Evolutionary conservation across 2,888 invertebrate species (phyloP).

Genomic region (Apocheima hispidaria): DNA sequence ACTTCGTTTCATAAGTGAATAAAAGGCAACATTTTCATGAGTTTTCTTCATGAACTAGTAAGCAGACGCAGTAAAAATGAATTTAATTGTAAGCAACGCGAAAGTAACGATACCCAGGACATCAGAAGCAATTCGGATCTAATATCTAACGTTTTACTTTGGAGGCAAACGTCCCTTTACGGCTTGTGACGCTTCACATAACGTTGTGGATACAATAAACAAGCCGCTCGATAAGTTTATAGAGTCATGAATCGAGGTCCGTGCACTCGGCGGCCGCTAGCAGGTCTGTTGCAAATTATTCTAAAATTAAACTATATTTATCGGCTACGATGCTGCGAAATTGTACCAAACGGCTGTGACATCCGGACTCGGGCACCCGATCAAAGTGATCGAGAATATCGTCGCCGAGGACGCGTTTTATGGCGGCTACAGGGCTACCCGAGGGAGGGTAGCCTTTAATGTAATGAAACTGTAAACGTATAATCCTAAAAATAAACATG

Average conservation of each 20-base stretch:
- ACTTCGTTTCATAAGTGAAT: too few relatives aligned
- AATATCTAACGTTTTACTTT: slow-evolving; percentile 52
- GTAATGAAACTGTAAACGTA: slow-evolving; percentile 25
- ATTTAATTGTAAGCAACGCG: slow-evolving; percentile 16
- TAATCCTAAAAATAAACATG: too few relatives aligned
- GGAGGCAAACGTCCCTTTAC: slow-evolving; percentile 47
- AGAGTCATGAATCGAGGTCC: slow-evolving; percentile 62
- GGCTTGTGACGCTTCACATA: slow-evolving; percentile 51
- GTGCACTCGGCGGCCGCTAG: slow-evolving; percentile 38
- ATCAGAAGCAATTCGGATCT: slow-evolving; percentile 40
- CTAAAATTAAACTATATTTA: slow-evolving; percentile 77
- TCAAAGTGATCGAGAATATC: slow-evolving; percentile 78
- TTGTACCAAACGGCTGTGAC: slow-evolving; percentile 72
- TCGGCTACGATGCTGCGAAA: slow-evolving; percentile 63
- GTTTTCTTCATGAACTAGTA: not conserved
- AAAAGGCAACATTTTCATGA: not conserved
- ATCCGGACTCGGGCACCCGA: slow-evolving; percentile 66
- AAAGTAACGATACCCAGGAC: slow-evolving; percentile 41
- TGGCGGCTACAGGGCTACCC: slow-evolving; percentile 49
- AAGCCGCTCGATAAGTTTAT: slow-evolving; percentile 63
- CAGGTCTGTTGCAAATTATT: slow-evolving; percentile 70
- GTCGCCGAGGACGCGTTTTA: slow-evolving; percentile 64
- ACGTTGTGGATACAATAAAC: slow-evolving; percentile 63
- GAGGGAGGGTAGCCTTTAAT: slow-evolving; percentile 10
- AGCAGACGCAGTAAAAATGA: slow-evolving; percentile 5